Base-by-base conservation (phyloP, 2,113 vertebrate genomes). In the Apteryx mantelli region DNA sequence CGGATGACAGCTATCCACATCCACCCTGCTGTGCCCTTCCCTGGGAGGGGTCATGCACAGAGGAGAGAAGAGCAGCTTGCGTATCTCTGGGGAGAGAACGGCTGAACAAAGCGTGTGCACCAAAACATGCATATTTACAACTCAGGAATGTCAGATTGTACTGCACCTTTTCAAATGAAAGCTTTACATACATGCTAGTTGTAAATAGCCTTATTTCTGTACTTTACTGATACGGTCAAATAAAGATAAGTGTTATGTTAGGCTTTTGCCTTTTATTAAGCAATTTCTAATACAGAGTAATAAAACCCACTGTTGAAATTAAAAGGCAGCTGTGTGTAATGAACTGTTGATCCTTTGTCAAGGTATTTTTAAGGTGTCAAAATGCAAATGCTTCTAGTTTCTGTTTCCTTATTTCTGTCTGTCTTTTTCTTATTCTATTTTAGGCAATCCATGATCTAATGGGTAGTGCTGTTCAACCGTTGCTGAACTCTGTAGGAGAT, bases 401-500 rank as follows among this genome's bases (percentile, higher is more conserved):
- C 86, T 79, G 63, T 90, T 95, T 94, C 60, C 81, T 79, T 95
- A 93, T 90, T 81, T 58, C 34, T 97, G 38, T 80, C 65, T 36
- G 66, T 76, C 60, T 90, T 94, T 96, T 84, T 90, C 94, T 92
- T 68, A 10, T 36, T 94, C 88, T 95, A 52, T 96, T 95, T 96
- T 91, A 99, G 99, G 98, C 91, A 7, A 96, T 99, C 66, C 98
- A 99, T 92, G 97, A 97, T 91, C 98, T 99, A 61, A 99, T 99
- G 99, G 98, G 97, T 92, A 99, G 91, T 34, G 99, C 99, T 5
- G 97, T 99, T 76, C 99, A 99, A 86, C 99, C 99, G 2, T 98
- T 99, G 5, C 98, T 99, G 83, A 99, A 98, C 96, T 99, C 99
- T 1, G 99, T 99, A 48, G 98, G 98, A 13, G 99, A 99, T 95